A percentile compares a stretch with the other conserved stretches of the same genome.
Evolutionary conservation across 2,888 invertebrate species (phyloP).

Genomic region (Neocrepidodera transversa): DNA sequence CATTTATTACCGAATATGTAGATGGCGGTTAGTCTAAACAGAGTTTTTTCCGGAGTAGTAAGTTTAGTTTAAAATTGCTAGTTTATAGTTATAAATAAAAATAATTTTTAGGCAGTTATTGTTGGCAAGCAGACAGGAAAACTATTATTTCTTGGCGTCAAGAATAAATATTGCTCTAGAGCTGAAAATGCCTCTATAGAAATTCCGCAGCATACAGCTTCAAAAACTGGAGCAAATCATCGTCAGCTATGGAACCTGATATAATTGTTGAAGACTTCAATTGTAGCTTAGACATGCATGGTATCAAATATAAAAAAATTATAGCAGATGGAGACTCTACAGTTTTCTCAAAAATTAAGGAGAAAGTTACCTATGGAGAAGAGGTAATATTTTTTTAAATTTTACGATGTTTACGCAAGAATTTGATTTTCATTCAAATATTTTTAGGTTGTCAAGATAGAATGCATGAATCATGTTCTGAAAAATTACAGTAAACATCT

Average conservation of each 20-base stretch:
- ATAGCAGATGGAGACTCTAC: slow-evolving; percentile 39
- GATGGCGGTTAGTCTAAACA: background rate
- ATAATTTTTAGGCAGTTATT: background rate
- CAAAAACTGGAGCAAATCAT: slow-evolving; percentile 36
- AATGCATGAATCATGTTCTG: background rate
- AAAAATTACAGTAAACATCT: background rate
- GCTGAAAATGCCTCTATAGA: background rate
- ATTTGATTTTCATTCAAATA: too few relatives aligned
- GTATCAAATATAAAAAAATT: slow-evolving; percentile 31
- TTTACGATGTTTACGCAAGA: too few relatives aligned
- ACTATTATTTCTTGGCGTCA: background rate
- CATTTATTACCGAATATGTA: background rate
- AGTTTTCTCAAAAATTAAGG: slow-evolving; percentile 33
- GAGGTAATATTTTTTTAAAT: slow-evolving; percentile 13
- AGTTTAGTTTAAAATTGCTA: background rate
- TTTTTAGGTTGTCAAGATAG: slow-evolving; percentile 3
- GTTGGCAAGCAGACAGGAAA: background rate
- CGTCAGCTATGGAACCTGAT: slow-evolving; percentile 31
- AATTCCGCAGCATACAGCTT: slow-evolving; percentile 17
- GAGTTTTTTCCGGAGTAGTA: background rate
- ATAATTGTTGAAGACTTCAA: slow-evolving; percentile 30
- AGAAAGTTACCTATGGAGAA: slow-evolving; percentile 33
- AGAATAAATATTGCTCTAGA: background rate
- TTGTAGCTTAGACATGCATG: slow-evolving; percentile 31
- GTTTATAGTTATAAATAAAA: too few relatives aligned